Conservation (phyloP, 2,888 invertebrate genomes). For the Crocallis elinguaria region DNA sequence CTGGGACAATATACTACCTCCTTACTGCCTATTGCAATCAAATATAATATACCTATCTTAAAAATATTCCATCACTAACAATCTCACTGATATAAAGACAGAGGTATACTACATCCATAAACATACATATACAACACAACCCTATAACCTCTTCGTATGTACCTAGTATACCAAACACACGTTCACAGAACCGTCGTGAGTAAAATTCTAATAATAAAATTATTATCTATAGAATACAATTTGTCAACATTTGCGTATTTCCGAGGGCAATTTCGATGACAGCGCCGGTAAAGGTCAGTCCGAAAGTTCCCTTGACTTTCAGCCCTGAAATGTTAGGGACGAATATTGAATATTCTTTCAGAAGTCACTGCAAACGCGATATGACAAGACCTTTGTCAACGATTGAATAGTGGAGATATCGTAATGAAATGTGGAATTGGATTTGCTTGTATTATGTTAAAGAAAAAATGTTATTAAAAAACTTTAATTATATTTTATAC, state of each 20-base stretch:
- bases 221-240: constrained; percentile 51
- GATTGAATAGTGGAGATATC: constrained; percentile 9
- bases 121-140: too few relatives aligned
- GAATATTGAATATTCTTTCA: constrained; percentile 46
- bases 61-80: too few relatives aligned
- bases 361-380: constrained; percentile 19
- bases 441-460: neutral
- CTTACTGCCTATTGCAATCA: too few relatives aligned
- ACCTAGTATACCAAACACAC: too few relatives aligned
- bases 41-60: too few relatives aligned
- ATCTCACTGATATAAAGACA: too few relatives aligned
- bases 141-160: too few relatives aligned
- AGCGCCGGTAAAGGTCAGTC: constrained; percentile 56
- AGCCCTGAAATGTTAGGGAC: constrained; percentile 49
- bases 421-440: neutral
- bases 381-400: constrained; percentile 26
- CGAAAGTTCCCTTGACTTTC: constrained; percentile 65
- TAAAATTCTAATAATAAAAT: constrained; percentile 14
- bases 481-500: too few relatives aligned
- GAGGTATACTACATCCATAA: too few relatives aligned
- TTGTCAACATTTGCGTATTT: constrained; percentile 63
- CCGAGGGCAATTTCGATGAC: constrained; percentile 51
- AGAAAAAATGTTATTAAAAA: too few relatives aligned
- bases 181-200: neutral
- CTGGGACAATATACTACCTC: too few relatives aligned